Evolutionary conservation across 2,797 vertebrate species (phyloP).

Genomic region (Gymnodraco acuticeps): DNA sequence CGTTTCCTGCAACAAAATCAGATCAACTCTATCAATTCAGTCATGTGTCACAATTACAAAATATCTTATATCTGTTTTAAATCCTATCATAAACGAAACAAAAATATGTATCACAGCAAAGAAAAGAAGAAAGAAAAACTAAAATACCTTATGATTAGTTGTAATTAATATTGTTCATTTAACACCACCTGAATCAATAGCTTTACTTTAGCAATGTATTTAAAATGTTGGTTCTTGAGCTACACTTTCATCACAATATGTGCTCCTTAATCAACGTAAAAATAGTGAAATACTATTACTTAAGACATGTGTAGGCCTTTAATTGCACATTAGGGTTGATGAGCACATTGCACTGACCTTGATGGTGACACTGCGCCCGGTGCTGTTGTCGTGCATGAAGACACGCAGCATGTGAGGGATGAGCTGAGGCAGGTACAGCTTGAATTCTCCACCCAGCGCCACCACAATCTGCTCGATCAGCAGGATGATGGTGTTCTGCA

Average conservation of each 20-base stretch:
- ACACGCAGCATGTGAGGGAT: conserved; percentile 98
- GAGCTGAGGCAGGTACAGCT: conserved; percentile 97
- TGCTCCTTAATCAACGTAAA: background rate
- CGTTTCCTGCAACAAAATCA: background rate
- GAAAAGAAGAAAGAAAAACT: background rate
- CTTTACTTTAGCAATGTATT: background rate
- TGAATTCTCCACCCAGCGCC: conserved; percentile 97
- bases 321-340: background rate
- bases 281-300: background rate
- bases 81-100: background rate
- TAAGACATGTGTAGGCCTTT: background rate
- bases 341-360: conserved; percentile 87
- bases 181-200: background rate
- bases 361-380: conserved; percentile 93
- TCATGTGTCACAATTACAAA: background rate
- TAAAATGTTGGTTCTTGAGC: background rate
- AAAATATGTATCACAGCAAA: background rate
- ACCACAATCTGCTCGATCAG: conserved; percentile 98
- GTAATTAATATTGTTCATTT: background rate
- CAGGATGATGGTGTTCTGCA: conserved; percentile 99
- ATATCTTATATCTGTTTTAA: background rate
- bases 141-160: conserved; percentile 2
- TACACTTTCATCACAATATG: background rate
- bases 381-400: conserved; percentile 98
- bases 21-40: background rate